phyloP scores from a whole-genome alignment of 2,888 invertebrate genomes.

The Flexamia atlantica region DNA sequence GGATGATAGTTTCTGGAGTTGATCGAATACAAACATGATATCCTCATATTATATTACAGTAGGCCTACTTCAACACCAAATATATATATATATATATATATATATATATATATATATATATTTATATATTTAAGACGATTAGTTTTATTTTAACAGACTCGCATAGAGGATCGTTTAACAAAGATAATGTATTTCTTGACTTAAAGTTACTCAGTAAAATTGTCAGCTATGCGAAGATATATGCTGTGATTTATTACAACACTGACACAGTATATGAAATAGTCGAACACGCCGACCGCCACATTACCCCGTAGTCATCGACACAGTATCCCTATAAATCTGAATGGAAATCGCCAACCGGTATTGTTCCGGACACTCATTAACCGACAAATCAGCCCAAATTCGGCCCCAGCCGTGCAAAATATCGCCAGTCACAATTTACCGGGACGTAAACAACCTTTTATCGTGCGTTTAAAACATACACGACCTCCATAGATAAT shows the following conservation, averaged over 20 bases:
- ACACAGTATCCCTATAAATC: neutral
- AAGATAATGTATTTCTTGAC: no score
- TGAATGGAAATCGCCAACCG: neutral
- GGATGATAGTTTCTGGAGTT: no score
- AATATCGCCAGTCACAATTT: conserved; percentile 16
- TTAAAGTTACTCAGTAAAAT: no score
- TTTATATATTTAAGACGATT: no score
- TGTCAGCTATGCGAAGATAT: no score
- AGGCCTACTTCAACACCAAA: no score
- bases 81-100: no score
- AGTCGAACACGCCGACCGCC: neutral
- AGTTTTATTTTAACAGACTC: no score
- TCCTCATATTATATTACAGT: no score
- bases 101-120: no score
- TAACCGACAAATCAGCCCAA: conserved; percentile 28
- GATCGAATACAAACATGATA: no score
- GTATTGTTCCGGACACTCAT: neutral
- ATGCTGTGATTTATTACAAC: neutral
- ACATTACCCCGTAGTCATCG: neutral
- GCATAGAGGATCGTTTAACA: no score
- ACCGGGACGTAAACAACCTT: conserved; percentile 18
- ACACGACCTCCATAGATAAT: conserved; percentile 37
- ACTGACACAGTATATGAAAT: neutral
- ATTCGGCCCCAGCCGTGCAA: conserved; percentile 18
- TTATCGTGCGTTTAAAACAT: conserved; percentile 41